Percentiles rank a stretch among this genome's conserved stretches.
Evolutionary conservation across 2,888 invertebrate genomes (phyloP).

Genomic region (Diplolepis rosae): DNA sequence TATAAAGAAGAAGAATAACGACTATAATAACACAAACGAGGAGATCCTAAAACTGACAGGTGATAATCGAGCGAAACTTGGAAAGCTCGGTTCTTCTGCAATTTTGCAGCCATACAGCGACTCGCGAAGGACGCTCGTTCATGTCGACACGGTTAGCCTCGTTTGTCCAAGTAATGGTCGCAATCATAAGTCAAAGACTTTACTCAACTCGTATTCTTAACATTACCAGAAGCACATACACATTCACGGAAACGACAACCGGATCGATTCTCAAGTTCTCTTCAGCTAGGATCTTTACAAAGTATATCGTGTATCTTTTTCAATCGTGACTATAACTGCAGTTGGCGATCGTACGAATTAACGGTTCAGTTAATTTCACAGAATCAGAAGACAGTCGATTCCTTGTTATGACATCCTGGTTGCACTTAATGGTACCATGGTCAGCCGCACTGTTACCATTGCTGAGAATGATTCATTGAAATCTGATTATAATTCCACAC

Average conservation of each 20-base stretch:
- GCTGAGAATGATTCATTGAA: not conserved
- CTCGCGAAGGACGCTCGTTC: constrained; percentile 38
- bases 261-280: constrained; percentile 34
- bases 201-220: constrained; percentile 43
- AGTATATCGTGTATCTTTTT: constrained; percentile 10
- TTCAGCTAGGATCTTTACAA: not conserved
- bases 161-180: constrained; percentile 64
- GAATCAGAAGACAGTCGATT: constrained; percentile 21
- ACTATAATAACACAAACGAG: constrained; percentile 37
- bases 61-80: constrained; percentile 46
- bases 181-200: constrained; percentile 61
- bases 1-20: constrained; percentile 21
- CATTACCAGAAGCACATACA: constrained; percentile 19
- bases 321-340: not conserved
- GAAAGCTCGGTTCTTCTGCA: constrained; percentile 34
- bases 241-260: constrained; percentile 57
- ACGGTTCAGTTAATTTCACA: constrained; percentile 22
- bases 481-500: constrained; percentile 2
- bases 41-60: constrained; percentile 56
- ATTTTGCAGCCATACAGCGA: constrained; percentile 38
- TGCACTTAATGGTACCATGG: constrained; percentile 24
- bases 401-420: constrained; percentile 14
- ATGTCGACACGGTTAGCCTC: constrained; percentile 70
- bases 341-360: constrained; percentile 3
- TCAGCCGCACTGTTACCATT: not conserved